These are phyloP conservation scores for Strigamia maritima DNA, from an alignment of 2,888 invertebrate genomes.

Conservation along the genomic window DNA sequence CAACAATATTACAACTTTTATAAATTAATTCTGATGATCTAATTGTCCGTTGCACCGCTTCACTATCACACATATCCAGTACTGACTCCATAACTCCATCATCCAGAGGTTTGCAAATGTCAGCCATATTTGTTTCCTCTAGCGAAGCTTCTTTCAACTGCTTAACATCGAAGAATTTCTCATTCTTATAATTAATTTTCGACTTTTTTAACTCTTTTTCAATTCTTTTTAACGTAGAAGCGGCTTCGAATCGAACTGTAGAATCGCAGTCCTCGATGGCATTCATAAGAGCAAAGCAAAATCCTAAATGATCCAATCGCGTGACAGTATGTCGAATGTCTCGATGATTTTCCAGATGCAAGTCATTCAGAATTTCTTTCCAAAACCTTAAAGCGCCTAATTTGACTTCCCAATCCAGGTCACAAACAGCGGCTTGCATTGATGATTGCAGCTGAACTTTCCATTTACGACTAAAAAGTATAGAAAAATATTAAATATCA, in stretches of 20 bases:
- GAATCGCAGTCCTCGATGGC: background rate
- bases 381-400: background rate
- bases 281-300: background rate
- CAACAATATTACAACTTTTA: background rate
- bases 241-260: background rate
- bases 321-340: background rate
- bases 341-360: background rate
- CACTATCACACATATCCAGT: background rate
- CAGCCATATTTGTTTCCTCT: background rate
- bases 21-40: background rate
- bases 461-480: no score
- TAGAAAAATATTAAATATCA: no score
- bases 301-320: background rate
- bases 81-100: background rate
- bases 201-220: background rate
- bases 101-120: background rate
- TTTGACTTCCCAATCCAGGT: background rate
- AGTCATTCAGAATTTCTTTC: background rate
- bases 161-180: background rate
- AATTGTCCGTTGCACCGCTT: background rate
- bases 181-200: background rate
- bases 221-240: background rate
- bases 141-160: background rate
- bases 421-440: background rate
- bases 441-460: background rate